These are phyloP conservation scores for Physella acuta DNA, from an alignment of 1,140 invertebrate species.

Conservation along the genomic window DNA sequence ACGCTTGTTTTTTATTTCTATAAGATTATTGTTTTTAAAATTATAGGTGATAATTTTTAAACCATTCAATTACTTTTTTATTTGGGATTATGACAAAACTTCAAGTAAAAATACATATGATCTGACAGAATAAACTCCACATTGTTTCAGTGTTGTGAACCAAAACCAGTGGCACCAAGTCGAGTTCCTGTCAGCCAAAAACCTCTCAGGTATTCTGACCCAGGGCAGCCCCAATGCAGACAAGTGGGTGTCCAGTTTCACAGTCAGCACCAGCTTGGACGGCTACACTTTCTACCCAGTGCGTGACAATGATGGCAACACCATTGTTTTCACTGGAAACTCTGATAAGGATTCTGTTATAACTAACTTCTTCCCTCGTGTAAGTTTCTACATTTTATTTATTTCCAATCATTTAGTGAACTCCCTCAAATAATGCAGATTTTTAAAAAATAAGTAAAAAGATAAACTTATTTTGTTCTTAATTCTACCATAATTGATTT, in stretches of 20 bases:
- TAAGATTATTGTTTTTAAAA: too few relatives aligned
- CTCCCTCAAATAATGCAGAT: too few relatives aligned
- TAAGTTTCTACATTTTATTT: neutral
- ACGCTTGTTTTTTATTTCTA: too few relatives aligned
- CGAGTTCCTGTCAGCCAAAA: conserved; percentile 24
- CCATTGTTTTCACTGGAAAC: neutral
- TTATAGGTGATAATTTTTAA: too few relatives aligned
- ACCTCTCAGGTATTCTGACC: conserved; percentile 32
- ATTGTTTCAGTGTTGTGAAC: conserved; percentile 20
- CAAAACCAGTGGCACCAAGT: conserved; percentile 33
- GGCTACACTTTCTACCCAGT: neutral
- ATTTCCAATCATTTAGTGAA: too few relatives aligned
- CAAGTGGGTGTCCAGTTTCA: conserved; percentile 30
- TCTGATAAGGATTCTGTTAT: neutral
- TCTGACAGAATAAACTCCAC: too few relatives aligned
- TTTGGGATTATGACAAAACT: too few relatives aligned
- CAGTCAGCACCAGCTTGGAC: neutral
- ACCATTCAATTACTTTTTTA: too few relatives aligned
- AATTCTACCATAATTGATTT: too few relatives aligned
- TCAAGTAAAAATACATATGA: too few relatives aligned
- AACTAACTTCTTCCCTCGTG: neutral
- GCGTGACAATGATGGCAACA: neutral
- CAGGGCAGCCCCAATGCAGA: conserved; percentile 35
- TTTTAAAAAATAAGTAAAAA: too few relatives aligned
- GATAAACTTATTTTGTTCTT: too few relatives aligned